Evolutionary conservation across 1,140 invertebrate species (phyloP).

Genomic region (Copidosoma floridanum): DNA sequence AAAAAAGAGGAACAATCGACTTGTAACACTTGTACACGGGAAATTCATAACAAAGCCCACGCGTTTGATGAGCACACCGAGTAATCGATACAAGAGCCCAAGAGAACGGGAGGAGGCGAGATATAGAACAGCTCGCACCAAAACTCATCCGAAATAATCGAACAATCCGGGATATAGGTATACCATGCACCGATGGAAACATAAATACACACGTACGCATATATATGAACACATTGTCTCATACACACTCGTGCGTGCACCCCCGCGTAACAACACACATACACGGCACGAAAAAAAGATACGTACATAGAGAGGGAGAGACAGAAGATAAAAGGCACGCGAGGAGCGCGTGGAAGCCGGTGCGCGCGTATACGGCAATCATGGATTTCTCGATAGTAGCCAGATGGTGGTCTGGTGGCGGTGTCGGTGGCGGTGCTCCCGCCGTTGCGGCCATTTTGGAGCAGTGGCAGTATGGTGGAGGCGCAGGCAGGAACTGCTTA

Average conservation of each 20-base stretch:
- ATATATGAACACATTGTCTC: too few relatives aligned
- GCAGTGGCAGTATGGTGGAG: constrained; percentile 5
- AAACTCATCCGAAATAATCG: constrained; percentile 24
- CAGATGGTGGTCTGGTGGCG: constrained; percentile 26
- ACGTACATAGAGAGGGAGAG: neutral
- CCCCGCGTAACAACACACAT: too few relatives aligned
- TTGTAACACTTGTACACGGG: too few relatives aligned
- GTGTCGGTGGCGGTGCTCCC: constrained; percentile 18
- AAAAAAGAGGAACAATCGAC: too few relatives aligned
- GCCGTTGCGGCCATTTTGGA: constrained; percentile 25
- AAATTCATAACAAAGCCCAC: constrained; percentile 7
- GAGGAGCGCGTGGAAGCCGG: constrained; percentile 10
- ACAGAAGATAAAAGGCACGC: neutral
- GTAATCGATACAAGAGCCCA: constrained; percentile 16
- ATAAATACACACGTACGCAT: neutral
- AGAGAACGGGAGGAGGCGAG: too few relatives aligned
- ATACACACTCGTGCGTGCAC: too few relatives aligned
- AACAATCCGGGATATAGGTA: constrained; percentile 15
- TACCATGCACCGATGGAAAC: neutral
- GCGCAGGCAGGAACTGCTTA: constrained; percentile 25
- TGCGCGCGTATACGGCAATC: constrained; percentile 23
- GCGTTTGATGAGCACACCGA: neutral
- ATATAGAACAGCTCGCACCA: constrained; percentile 13
- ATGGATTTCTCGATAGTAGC: constrained; percentile 27
- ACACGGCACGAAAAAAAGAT: too few relatives aligned